Evolutionary conservation across 2,113 vertebrate genomes (phyloP).

Genomic region (Herpailurus yagouaroundi): DNA sequence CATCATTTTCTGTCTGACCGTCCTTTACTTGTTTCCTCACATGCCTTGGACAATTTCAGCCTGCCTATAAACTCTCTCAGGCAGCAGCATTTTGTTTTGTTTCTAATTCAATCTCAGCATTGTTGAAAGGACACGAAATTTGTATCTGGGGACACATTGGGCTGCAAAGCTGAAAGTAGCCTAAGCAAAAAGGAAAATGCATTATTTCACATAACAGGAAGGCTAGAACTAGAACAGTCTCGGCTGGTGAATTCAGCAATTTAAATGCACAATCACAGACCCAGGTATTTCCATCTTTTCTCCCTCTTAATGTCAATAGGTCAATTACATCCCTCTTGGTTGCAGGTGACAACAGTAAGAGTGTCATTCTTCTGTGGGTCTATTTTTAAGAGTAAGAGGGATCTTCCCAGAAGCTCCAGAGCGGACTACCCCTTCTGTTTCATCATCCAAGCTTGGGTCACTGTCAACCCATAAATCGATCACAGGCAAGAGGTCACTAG

Average conservation of each 20-base stretch:
- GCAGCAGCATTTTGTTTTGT: neutral
- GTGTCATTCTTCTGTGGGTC: neutral
- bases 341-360: neutral
- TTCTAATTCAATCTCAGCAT: neutral
- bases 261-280: neutral
- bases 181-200: constrained; percentile 7
- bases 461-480: neutral
- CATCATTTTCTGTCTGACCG: neutral
- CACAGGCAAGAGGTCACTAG: neutral
- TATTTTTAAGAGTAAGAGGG: neutral
- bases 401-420: neutral
- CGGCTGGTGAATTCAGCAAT: neutral
- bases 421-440: neutral
- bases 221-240: neutral
- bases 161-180: neutral
- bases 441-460: neutral
- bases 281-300: neutral
- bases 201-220: neutral
- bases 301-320: neutral
- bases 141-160: neutral
- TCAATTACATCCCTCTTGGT: neutral
- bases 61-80: neutral
- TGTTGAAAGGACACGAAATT: constrained; percentile 13
- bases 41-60: neutral
- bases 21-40: neutral